Evolutionary conservation across 2,797 vertebrate species (phyloP), one percentile per base, ranked within the genome.

Genomic region (Brachyalestes nurse): DNA sequence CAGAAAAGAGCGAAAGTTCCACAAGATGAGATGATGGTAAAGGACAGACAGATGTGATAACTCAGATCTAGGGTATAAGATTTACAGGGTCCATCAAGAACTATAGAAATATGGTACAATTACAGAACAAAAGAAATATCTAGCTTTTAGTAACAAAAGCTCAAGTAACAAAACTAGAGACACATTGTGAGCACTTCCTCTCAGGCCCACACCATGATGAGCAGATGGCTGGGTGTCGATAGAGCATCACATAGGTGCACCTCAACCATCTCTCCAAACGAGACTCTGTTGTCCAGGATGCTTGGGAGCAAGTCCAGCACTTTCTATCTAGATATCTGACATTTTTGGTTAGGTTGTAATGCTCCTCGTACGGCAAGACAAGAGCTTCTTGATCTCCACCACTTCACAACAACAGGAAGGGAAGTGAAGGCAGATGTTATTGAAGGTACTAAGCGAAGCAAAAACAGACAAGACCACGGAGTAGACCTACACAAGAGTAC

Each of bases 181-280:
- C 23, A 25, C n/a, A 21, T 34, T 76, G 49, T 21, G 61, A 73
- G 25, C 62, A 77, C 51, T 82, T 82, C 81, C 81, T 73, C 25
- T 1, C 61, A 60, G 69, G 19, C 75, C 53, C 73, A 51, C 51
- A 45, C 53, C 62, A 73, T 19, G 75, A 72, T 61, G 34, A 71
- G 57, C 79, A 81, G 79, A 81, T 81, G 79, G 28, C 21, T 7
- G 58, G 13, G 47, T 66, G 14, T 67, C 10, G 6, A n/a, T n/a
- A 19, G 4, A 73, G 42, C 61, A 61, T 61, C 53, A 19, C 17
- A 73, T 62, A 76, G 28, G 34, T 25, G 53, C 13, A 12, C 45
- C 72, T 81, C 47, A n/a, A 70, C 17, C 17, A 53, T 6, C 47
- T 75, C 55, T 14, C 51, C 57, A 71, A 64, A 64, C 38, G 12